Evolutionary conservation across 1,140 invertebrate species (phyloP).

Genomic region (Drosophila murphyi): DNA sequence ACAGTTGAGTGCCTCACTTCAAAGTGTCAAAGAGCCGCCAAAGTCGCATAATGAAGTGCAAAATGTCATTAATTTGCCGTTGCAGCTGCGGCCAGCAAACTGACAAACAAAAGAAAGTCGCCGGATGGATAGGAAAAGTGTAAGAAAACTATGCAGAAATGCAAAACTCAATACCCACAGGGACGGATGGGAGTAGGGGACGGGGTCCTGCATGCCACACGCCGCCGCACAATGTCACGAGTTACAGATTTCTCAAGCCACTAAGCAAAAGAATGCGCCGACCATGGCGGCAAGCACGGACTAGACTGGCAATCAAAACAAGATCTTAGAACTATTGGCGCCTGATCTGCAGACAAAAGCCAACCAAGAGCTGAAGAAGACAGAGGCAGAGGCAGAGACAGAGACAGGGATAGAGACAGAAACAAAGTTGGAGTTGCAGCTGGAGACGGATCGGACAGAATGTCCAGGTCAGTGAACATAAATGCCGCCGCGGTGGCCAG

Average conservation of each 20-base stretch:
- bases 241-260: slow-evolving; percentile 80
- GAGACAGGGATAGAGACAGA: neutral
- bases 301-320: slow-evolving; percentile 74
- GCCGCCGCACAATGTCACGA: slow-evolving; percentile 66
- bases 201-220: slow-evolving; percentile 42
- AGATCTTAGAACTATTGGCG: slow-evolving; percentile 83
- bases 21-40: slow-evolving; percentile 81
- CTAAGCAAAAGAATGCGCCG: slow-evolving; percentile 72
- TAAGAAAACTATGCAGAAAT: slow-evolving; percentile 76
- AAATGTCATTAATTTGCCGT: slow-evolving; percentile 82
- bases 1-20: slow-evolving; percentile 80
- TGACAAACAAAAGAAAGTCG: slow-evolving; percentile 76
- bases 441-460: slow-evolving; percentile 38
- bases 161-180: slow-evolving; percentile 52
- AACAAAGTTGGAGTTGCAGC: slow-evolving; percentile 21
- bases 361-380: slow-evolving; percentile 26
- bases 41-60: slow-evolving; percentile 82
- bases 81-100: slow-evolving; percentile 49
- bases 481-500: slow-evolving; percentile 51
- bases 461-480: slow-evolving; percentile 76
- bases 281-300: slow-evolving; percentile 40
- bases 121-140: slow-evolving; percentile 51
- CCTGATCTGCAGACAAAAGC: slow-evolving; percentile 54
- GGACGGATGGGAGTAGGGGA: neutral
- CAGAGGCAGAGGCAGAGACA: slow-evolving; percentile 23